Evolutionary conservation across 2,113 vertebrate species (phyloP).

Genomic region (Peromyscus californicus): DNA sequence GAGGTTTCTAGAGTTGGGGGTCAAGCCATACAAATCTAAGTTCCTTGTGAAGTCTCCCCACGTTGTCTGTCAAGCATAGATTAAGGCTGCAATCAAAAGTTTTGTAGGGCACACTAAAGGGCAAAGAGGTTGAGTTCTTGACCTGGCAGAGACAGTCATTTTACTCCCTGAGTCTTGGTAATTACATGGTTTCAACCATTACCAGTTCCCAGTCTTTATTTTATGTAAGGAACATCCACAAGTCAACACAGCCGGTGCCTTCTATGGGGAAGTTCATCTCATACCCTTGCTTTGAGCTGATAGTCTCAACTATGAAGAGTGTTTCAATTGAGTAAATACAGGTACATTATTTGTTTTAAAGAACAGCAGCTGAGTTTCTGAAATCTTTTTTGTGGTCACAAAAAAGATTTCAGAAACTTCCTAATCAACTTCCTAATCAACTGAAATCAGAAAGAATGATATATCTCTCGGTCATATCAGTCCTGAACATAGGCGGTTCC

Average conservation of each 20-base stretch:
- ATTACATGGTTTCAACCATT: neutral
- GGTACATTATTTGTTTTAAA: conserved; percentile 6
- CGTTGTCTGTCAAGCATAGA: neutral
- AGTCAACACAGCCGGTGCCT: neutral
- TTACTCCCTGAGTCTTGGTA: neutral
- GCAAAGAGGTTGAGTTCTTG: conserved; percentile 1
- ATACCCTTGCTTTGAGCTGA: neutral
- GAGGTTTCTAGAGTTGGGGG: neutral
- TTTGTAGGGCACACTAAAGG: neutral
- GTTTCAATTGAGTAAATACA: neutral
- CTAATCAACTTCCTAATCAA: accelerated
- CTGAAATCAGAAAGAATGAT: conserved; percentile 5
- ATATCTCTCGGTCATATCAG: neutral
- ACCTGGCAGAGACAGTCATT: neutral
- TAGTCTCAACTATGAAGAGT: neutral
- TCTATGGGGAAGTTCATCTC: neutral
- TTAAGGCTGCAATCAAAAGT: neutral
- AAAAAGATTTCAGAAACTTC: neutral
- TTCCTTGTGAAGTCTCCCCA: neutral
- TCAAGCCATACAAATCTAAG: neutral
- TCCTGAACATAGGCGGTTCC: neutral
- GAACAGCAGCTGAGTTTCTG: neutral
- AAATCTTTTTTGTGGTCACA: neutral
- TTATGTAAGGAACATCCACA: neutral
- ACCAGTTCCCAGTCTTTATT: neutral